Conservation (phyloP, 2,113 vertebrate genomes). For the Amblyornis subalaris region DNA sequence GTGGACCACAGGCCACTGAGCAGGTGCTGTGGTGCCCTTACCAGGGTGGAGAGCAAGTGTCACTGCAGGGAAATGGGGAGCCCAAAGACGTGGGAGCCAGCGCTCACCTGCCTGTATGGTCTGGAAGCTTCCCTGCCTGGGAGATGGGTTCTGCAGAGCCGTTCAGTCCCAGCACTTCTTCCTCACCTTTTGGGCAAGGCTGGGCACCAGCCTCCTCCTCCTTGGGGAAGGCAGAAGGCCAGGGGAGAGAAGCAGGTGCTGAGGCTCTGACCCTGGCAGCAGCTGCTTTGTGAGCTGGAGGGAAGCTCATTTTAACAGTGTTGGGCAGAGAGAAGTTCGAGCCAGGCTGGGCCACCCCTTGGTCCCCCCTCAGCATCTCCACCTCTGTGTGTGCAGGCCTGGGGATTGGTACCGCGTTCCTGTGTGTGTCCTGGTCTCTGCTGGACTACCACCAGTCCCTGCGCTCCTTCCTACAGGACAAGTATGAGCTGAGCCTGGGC, state of each 20-base stretch:
- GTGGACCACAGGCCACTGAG: neutral
- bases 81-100: rapidly evolving
- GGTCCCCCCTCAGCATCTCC: neutral
- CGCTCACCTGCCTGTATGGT: rapidly evolving
- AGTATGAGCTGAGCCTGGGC: constrained; percentile 67
- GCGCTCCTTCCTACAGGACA: constrained; percentile 85
- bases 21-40: neutral
- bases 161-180: rapidly evolving
- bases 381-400: constrained; percentile 70
- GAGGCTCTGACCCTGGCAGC: neutral
- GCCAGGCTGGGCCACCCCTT: neutral
- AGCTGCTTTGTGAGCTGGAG: neutral
- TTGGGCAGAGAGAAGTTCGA: neutral
- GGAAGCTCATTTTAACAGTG: neutral
- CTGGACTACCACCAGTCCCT: constrained; percentile 91
- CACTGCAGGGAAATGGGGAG: neutral
- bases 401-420: constrained; percentile 75
- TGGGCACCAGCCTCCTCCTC: neutral
- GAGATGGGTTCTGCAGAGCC: neutral
- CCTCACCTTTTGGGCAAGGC: neutral
- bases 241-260: neutral
- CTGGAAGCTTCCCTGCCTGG: neutral
- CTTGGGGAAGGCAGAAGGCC: rapidly evolving
- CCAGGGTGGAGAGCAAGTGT: neutral
- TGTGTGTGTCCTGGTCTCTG: constrained; percentile 89